These are phyloP conservation scores for Eutolmus rufibarbis DNA, from an alignment of 2,888 invertebrate species.

Conservation along the genomic window DNA sequence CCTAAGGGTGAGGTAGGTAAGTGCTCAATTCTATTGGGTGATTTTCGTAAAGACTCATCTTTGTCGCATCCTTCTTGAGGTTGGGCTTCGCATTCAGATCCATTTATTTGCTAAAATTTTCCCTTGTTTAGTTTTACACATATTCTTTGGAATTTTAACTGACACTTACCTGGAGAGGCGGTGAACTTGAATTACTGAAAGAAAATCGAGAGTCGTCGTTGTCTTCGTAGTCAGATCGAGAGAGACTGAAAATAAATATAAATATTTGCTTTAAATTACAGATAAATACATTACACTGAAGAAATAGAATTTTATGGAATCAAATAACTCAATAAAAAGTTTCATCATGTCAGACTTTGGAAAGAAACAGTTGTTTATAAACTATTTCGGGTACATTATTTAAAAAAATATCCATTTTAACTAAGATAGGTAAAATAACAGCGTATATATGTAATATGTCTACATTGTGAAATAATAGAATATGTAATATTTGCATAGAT, in stretches of 20 bases:
- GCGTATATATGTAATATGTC: too few relatives aligned
- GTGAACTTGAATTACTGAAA: conserved; percentile 79
- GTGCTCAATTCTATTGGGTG: conserved; percentile 47
- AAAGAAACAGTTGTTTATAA: too few relatives aligned
- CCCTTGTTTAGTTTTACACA: neutral
- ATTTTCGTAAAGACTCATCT: conserved; percentile 43
- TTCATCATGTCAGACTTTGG: too few relatives aligned
- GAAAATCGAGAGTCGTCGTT: conserved; percentile 75
- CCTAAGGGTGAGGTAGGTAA: conserved; percentile 55
- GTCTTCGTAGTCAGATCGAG: conserved; percentile 61
- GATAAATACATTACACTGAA: neutral
- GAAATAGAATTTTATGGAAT: neutral
- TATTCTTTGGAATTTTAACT: neutral
- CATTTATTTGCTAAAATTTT: conserved; percentile 38
- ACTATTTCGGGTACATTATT: too few relatives aligned
- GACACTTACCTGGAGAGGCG: conserved; percentile 67
- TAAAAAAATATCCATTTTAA: too few relatives aligned
- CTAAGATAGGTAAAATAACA: too few relatives aligned
- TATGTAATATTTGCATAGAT: too few relatives aligned
- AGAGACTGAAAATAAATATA: conserved; percentile 36
- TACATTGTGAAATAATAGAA: too few relatives aligned
- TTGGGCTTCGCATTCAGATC: conserved; percentile 37
- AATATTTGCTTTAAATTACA: neutral
- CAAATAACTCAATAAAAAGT: too few relatives aligned
- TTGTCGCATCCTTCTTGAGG: conserved; percentile 23